Conservation (phyloP, 2,888 invertebrate genomes). For the Nemotelus pantherinus region DNA sequence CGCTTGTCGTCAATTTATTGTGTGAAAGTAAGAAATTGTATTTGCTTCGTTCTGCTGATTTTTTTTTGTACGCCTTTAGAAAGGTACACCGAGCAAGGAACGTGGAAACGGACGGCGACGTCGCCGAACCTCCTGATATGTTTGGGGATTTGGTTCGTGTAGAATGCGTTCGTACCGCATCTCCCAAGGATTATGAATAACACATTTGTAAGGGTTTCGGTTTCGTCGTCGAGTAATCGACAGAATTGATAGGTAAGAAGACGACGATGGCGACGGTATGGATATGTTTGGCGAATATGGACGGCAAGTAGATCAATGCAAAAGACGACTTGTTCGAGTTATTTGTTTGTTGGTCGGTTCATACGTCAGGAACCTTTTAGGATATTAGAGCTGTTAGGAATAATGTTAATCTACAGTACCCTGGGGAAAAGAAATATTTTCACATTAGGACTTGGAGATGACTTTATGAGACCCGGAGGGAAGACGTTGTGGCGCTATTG, state of each 20-base stretch:
- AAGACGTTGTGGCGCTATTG: background rate
- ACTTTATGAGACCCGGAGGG: slow-evolving; percentile 5
- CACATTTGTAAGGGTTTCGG: slow-evolving; percentile 30
- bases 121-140: background rate
- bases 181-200: slow-evolving; percentile 41
- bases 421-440: slow-evolving; percentile 25
- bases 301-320: slow-evolving; percentile 28
- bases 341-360: slow-evolving; percentile 4
- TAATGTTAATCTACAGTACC: slow-evolving; percentile 30
- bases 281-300: background rate
- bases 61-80: background rate
- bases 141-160: slow-evolving; percentile 21
- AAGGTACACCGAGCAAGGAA: too few species aligned
- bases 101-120: too few species aligned
- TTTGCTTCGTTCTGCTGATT: background rate
- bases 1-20: slow-evolving; percentile 41
- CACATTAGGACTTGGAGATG: slow-evolving; percentile 5
- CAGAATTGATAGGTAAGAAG: slow-evolving; percentile 24
- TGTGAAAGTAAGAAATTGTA: slow-evolving; percentile 34
- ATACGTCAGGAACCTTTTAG: slow-evolving; percentile 38
- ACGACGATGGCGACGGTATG: background rate
- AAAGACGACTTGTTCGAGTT: background rate
- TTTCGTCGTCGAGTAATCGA: slow-evolving; percentile 19
- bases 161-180: background rate
- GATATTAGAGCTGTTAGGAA: slow-evolving; percentile 30